A percentile compares a stretch with the other conserved stretches of the same genome.
Conservation (phyloP, 1,140 invertebrate species). For the Apis mellifera region DNA sequence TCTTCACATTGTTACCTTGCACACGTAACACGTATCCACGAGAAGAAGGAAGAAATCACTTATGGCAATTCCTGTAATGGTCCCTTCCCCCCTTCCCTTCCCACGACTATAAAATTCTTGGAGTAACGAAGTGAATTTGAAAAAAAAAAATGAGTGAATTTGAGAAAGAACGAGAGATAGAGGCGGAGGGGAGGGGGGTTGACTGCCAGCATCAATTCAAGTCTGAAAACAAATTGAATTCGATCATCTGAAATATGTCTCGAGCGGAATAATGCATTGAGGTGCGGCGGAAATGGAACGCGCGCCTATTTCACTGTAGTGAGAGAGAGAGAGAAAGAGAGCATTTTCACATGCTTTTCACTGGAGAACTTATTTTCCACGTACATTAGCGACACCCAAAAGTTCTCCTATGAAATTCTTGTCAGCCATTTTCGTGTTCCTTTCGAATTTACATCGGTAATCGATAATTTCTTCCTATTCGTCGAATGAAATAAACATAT, state of each 20-base stretch:
- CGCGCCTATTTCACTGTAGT: background rate
- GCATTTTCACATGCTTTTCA: background rate
- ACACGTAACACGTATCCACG: background rate
- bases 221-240: constrained; percentile 32
- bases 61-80: background rate
- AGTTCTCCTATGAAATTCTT: background rate
- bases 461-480: no score
- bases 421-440: background rate
- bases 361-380: constrained; percentile 29
- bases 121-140: background rate
- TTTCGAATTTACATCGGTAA: background rate
- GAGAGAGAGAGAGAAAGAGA: background rate
- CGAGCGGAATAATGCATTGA: constrained; percentile 1
- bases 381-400: constrained; percentile 18
- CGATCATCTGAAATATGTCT: constrained; percentile 36
- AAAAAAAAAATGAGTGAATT: constrained; percentile 5
- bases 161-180: background rate
- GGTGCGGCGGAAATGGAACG: constrained; percentile 16
- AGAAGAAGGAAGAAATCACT: background rate
- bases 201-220: constrained; percentile 9
- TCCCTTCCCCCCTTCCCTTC: no score
- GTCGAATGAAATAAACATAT: background rate
- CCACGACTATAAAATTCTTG: background rate
- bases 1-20: background rate
- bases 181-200: background rate